Evolutionary conservation across 2,113 vertebrate species (phyloP), one percentile per base, ranked within the genome.

Genomic region (Lanius collurio): DNA sequence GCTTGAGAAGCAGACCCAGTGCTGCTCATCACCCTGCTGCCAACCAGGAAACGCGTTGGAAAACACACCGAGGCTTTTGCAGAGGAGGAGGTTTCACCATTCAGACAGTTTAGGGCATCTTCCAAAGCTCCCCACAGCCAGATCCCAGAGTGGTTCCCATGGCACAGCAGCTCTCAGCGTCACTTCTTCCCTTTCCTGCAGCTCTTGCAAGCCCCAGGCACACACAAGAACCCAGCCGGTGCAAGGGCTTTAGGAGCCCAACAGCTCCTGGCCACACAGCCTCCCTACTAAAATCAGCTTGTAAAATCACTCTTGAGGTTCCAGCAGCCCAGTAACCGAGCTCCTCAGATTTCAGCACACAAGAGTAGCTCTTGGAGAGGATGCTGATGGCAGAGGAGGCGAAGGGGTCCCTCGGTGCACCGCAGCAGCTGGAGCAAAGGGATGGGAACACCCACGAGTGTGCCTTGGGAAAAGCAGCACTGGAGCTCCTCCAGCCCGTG

Each of bases 91-190:
- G 37, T 46, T 88, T 70, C 70, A 65, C 11, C 53, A 10, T 46
- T 70, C 24, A 10, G 15, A 35, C 7, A 20, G 30, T 59, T 80
- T 4, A 62, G 73, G 35, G 17, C 22, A 63, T n/a, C 37, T 65
- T 37, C 37, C 50, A 47, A 37, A 94, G 35, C 44, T 73, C 67
- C 44, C 30, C 70, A 26, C 1, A 52, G 77, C 21, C 78, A 65
- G 27, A 50, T 19, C 31, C 78, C 35, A 19, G 14, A 0, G 21
- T 30, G 27, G 15, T 57, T 44, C 31, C 57, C 3, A 0, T 0
- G 2, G n/a, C 76, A 83, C 37, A 83, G 33, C 44, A 85, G 39
- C 50, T 59, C 53, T 30, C 63, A 76, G 63, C 46, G 52, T 49
- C 46, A 12, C 59, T 49, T 69, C 44, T 42, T 7, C 17, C 49